Evolutionary conservation across 2,113 vertebrate species (phyloP).

Genomic region (Oncorhynchus mykiss): DNA sequence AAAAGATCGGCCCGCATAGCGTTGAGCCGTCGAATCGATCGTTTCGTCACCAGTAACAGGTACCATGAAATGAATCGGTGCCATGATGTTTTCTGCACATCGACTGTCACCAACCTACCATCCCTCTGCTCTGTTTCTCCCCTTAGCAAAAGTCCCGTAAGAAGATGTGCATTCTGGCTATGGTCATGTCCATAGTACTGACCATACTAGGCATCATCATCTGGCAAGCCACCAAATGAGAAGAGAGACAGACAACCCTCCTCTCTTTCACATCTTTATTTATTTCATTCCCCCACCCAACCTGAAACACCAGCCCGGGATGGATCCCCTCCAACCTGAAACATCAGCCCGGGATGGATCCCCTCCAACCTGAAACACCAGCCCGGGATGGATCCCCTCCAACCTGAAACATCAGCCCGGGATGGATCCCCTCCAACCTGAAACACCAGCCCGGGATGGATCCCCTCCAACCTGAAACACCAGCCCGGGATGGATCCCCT

Average conservation of each 20-base stretch:
- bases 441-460: no score
- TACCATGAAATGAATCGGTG: no score
- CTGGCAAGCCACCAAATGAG: conserved; percentile 72
- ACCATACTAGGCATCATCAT: conserved; percentile 79
- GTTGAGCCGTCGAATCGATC: no score
- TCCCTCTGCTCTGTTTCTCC: conserved; percentile 7
- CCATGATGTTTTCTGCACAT: neutral
- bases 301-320: conserved; percentile 13
- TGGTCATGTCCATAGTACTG: conserved; percentile 76
- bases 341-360: no score
- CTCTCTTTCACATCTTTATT: conserved; percentile 27
- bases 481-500: conserved; percentile 24
- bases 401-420: no score
- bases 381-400: no score
- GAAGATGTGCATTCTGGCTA: conserved; percentile 92
- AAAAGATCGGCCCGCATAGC: no score
- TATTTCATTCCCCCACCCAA: conserved; percentile 24
- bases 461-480: conserved; percentile 11
- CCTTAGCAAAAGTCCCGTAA: conserved; percentile 93
- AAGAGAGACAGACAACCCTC: conserved; percentile 7
- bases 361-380: no score
- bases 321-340: no score
- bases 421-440: no score
- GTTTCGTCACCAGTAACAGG: no score
- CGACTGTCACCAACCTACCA: neutral